These are phyloP conservation scores for Phylloscopus trochilus DNA, from an alignment of 2,113 vertebrate species.

Conservation along the genomic window DNA sequence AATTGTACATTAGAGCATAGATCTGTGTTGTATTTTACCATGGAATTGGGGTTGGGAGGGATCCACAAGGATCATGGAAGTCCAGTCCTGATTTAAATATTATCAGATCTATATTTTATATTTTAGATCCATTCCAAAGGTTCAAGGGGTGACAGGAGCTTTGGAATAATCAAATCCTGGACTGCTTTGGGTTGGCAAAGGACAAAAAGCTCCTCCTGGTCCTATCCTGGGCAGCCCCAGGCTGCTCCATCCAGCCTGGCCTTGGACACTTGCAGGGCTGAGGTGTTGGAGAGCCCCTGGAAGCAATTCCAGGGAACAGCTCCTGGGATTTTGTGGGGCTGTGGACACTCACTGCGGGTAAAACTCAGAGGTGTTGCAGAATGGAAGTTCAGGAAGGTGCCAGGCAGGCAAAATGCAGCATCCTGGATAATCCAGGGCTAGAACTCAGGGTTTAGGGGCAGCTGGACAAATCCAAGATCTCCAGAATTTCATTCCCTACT, in stretches of 20 bases:
- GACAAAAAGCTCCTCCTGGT: background rate
- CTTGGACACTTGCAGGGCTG: background rate
- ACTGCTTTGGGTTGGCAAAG: background rate
- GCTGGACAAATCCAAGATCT: background rate
- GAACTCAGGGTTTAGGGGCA: background rate
- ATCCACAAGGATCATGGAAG: background rate
- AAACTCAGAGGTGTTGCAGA: background rate
- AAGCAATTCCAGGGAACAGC: background rate
- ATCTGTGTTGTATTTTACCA: fast-evolving
- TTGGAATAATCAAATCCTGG: background rate
- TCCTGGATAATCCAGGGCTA: background rate
- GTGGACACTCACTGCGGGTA: fast-evolving
- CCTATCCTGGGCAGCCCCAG: background rate
- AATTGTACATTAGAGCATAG: fast-evolving
- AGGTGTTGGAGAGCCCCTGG: background rate
- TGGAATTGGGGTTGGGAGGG: background rate
- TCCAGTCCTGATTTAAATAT: background rate
- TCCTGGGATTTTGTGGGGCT: background rate
- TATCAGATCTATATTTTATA: background rate
- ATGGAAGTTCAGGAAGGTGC: background rate
- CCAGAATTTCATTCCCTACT: fast-evolving
- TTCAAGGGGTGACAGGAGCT: fast-evolving
- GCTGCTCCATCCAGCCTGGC: background rate
- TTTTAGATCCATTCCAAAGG: fast-evolving
- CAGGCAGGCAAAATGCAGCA: background rate